Conservation (phyloP, 2,113 vertebrate genomes). For the Macroglossus sobrinus region DNA sequence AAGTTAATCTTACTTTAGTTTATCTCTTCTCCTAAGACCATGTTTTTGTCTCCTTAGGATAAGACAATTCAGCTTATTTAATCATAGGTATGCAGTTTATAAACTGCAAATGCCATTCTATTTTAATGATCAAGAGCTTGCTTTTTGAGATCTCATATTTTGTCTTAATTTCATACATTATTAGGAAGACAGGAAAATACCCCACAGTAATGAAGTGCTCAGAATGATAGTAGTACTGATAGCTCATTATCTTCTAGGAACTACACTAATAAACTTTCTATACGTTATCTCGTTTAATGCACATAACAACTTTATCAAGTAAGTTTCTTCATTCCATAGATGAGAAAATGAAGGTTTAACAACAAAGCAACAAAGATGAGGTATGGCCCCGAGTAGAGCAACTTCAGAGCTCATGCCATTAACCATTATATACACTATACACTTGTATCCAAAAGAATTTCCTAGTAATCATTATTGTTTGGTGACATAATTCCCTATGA, state of each 20-base stretch:
- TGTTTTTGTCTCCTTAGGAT: not conserved
- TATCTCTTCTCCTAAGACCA: not conserved
- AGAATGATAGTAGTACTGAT: not conserved
- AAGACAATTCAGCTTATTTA: not conserved
- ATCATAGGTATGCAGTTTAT: not conserved
- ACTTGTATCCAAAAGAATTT: not conserved
- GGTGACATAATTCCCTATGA: not conserved
- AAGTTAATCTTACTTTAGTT: not conserved
- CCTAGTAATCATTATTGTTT: not conserved
- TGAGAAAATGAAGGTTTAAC: not conserved
- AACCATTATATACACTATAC: not conserved
- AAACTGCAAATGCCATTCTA: not conserved
- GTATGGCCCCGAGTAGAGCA: not conserved
- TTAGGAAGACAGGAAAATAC: not conserved
- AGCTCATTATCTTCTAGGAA: not conserved
- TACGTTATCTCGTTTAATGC: not conserved
- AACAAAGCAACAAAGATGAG: not conserved
- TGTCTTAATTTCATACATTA: not conserved
- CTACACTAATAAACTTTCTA: not conserved
- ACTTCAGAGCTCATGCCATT: not conserved
- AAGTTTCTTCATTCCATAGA: not conserved
- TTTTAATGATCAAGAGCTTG: not conserved
- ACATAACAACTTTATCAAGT: not conserved
- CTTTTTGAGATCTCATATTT: not conserved
- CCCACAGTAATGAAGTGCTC: not conserved